Percentiles rank a stretch among this genome's conserved stretches.
Evolutionary conservation across 2,113 vertebrate genomes (phyloP).

Genomic region (Microtus oregoni): DNA sequence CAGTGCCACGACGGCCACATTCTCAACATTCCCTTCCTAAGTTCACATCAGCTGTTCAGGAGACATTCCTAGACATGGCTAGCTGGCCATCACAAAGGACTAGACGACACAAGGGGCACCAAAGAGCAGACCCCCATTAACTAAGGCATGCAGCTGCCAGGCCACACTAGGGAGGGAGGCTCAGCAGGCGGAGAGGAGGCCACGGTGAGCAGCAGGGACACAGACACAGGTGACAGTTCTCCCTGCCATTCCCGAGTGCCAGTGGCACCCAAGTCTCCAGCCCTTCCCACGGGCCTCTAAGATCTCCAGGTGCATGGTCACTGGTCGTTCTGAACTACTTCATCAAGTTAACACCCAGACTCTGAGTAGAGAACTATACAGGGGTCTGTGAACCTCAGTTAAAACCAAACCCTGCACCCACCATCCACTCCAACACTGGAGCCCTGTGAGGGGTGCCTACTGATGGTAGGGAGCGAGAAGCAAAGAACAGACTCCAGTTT

Average conservation of each 20-base stretch:
- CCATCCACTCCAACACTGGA: too few species aligned
- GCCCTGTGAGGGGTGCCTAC: background rate
- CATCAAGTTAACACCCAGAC: background rate
- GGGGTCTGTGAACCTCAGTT: background rate
- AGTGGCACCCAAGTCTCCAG: background rate
- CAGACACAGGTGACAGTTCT: too few species aligned
- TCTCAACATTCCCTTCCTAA: background rate
- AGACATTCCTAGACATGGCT: too few species aligned
- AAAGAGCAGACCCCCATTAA: background rate
- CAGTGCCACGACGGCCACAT: background rate
- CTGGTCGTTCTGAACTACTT: background rate
- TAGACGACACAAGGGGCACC: rapidly evolving
- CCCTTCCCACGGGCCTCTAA: background rate
- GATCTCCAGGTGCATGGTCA: too few species aligned
- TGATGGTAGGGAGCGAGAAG: background rate
- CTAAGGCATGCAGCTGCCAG: background rate
- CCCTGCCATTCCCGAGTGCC: too few species aligned
- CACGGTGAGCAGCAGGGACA: background rate
- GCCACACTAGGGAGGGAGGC: background rate
- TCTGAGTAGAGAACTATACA: too few species aligned
- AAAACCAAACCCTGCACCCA: background rate
- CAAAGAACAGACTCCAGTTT: background rate
- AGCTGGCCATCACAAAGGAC: rapidly evolving
- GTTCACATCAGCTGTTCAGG: too few species aligned
- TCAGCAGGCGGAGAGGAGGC: background rate